Conservation (phyloP, 2,113 vertebrate genomes). For the Lagopus leucura region DNA sequence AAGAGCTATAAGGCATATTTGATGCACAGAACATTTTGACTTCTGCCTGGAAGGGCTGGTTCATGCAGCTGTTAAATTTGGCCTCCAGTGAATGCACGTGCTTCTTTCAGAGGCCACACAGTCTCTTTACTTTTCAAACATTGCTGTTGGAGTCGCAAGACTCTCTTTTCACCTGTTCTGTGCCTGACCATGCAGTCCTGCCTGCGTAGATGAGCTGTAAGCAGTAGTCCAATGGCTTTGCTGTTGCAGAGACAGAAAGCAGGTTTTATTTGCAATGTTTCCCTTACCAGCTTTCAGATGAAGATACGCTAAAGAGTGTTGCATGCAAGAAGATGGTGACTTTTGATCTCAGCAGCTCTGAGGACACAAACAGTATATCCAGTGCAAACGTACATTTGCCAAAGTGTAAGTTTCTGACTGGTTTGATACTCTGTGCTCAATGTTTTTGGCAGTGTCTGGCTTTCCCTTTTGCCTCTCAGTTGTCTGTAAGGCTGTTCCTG, state of each 20-base stretch:
- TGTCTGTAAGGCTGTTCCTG: background rate
- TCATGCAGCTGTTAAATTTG: rapidly evolving
- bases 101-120: background rate
- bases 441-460: background rate
- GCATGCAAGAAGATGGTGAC: constrained; percentile 83
- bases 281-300: constrained; percentile 80
- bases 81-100: rapidly evolving
- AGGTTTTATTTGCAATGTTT: background rate
- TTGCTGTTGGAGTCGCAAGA: background rate
- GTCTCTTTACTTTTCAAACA: background rate
- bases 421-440: constrained; percentile 4
- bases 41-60: background rate
- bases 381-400: background rate
- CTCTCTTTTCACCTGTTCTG: background rate
- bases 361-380: constrained; percentile 79
- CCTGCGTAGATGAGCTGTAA: background rate
- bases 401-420: constrained; percentile 42
- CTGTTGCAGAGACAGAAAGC: background rate
- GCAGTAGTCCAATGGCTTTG: background rate
- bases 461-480: background rate
- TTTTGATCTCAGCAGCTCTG: constrained; percentile 87
- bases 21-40: background rate
- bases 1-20: background rate
- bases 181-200: background rate
- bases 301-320: constrained; percentile 70